phyloP scores from a whole-genome alignment of 2,797 vertebrate species.

The Argyrosomus regius region DNA sequence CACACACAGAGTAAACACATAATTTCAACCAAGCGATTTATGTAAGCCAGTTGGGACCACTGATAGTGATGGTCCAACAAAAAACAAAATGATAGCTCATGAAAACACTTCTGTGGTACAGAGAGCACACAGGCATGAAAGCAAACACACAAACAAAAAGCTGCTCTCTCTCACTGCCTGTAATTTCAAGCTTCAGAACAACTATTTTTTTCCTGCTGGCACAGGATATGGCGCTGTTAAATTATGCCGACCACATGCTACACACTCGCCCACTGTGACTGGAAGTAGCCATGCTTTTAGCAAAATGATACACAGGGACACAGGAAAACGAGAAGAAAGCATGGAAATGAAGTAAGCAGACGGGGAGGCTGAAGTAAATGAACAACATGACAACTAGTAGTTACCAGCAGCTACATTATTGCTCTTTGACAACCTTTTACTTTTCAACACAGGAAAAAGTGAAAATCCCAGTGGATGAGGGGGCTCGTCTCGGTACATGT shows the following conservation, averaged over 20 bases:
- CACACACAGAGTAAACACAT: not conserved
- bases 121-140: slow-evolving; percentile 29
- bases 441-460: slow-evolving; percentile 22
- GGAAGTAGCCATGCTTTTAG: slow-evolving; percentile 52
- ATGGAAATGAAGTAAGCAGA: slow-evolving; percentile 40
- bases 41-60: slow-evolving; percentile 18
- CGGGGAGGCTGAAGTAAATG: slow-evolving; percentile 41
- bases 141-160: slow-evolving; percentile 27
- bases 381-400: slow-evolving; percentile 64
- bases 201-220: slow-evolving; percentile 16
- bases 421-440: slow-evolving; percentile 51
- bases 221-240: slow-evolving; percentile 35
- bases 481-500: not conserved
- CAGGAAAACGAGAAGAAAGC: slow-evolving; percentile 28
- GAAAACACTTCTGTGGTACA: slow-evolving; percentile 20
- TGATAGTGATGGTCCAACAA: slow-evolving; percentile 43
- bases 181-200: slow-evolving; percentile 47
- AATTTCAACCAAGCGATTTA: slow-evolving; percentile 10
- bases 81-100: slow-evolving; percentile 33
- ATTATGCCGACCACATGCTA: slow-evolving; percentile 46
- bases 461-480: slow-evolving; percentile 1
- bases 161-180: slow-evolving; percentile 16
- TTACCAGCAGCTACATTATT: slow-evolving; percentile 45
- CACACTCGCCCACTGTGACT: slow-evolving; percentile 48
- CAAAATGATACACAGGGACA: slow-evolving; percentile 48